These are phyloP conservation scores for Drosophila yakuba DNA, from an alignment of 1,140 invertebrate genomes.

Conservation along the genomic window DNA sequence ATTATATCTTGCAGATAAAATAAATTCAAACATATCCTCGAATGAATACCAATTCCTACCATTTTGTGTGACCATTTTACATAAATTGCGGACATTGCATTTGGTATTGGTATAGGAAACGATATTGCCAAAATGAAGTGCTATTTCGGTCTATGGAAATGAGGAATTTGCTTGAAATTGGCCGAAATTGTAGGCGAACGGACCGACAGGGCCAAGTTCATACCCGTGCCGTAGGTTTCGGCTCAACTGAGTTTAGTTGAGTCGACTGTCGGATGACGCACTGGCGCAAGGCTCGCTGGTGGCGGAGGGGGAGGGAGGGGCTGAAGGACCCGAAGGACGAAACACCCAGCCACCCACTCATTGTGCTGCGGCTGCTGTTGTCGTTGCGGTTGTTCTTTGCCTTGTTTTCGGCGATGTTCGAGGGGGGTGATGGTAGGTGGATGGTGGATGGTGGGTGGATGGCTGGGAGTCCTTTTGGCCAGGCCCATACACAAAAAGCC, in stretches of 20 bases:
- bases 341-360: constrained; percentile 37
- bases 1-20: not conserved
- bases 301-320: not conserved
- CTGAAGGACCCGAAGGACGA: constrained; percentile 6
- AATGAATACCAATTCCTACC: not conserved
- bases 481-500: constrained; percentile 35
- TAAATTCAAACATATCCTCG: not conserved
- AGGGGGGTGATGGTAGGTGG: not conserved
- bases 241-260: constrained; percentile 7
- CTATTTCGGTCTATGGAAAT: constrained; percentile 12
- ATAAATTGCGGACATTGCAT: constrained; percentile 6
- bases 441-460: not conserved
- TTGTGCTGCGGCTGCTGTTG: constrained; percentile 44
- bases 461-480: not conserved
- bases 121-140: constrained; percentile 4
- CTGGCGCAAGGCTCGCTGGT: constrained; percentile 4
- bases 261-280: constrained; percentile 25
- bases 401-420: constrained; percentile 46
- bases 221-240: constrained; percentile 1
- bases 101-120: not conserved
- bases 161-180: constrained; percentile 1
- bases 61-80: not conserved
- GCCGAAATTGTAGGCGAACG: not conserved
- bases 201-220: not conserved
- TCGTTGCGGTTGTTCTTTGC: constrained; percentile 39